Percentiles rank a stretch among this genome's conserved stretches.
Conservation (phyloP, 2,113 vertebrate genomes). For the Xiphophorus hellerii region DNA sequence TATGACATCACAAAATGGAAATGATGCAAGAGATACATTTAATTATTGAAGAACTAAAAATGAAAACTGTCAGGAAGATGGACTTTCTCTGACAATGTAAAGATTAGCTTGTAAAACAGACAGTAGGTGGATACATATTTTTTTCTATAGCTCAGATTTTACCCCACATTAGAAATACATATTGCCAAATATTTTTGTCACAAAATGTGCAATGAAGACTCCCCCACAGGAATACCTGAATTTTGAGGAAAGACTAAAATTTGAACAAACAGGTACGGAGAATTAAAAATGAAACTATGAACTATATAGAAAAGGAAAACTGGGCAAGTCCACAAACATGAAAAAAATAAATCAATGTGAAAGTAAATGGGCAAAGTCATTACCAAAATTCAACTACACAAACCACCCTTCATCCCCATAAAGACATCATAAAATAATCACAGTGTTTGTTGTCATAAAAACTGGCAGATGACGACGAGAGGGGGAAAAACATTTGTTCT, state of each 20-base stretch:
- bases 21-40: no score
- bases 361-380: no score
- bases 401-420: background rate
- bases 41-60: no score
- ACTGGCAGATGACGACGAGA: no score
- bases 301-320: background rate
- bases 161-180: no score
- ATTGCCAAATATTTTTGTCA: no score
- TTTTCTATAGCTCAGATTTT: no score
- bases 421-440: background rate
- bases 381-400: background rate
- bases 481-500: background rate
- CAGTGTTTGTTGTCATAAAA: background rate
- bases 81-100: no score
- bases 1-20: background rate
- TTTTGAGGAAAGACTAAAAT: background rate
- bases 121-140: no score
- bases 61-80: no score
- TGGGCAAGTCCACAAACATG: background rate
- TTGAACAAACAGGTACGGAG: background rate
- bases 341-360: background rate
- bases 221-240: no score
- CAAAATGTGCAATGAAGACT: background rate
- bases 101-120: no score
- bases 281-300: background rate